Evolutionary conservation across 2,113 vertebrate genomes (phyloP).

Genomic region (Elephantulus edwardii): DNA sequence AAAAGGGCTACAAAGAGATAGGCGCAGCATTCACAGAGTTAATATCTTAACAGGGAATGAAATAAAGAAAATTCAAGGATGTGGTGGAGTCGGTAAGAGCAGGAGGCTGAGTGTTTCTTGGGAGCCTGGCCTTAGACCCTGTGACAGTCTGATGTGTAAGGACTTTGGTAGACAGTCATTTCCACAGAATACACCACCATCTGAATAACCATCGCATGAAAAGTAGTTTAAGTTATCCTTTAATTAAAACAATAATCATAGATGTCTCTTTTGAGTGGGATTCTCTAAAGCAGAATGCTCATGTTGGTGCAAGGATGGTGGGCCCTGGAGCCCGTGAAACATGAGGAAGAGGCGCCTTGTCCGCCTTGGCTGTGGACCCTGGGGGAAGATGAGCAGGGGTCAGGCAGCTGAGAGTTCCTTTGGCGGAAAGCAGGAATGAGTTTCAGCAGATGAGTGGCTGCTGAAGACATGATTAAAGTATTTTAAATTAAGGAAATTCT

Average conservation of each 20-base stretch:
- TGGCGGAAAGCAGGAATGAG: neutral
- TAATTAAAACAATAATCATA: neutral
- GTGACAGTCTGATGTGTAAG: neutral
- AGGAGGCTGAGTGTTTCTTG: neutral
- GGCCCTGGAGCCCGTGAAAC: neutral
- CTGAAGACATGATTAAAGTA: neutral
- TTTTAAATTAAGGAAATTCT: conserved; percentile 21
- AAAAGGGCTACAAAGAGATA: neutral
- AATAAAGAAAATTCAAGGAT: neutral
- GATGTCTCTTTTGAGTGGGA: neutral
- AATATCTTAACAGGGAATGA: neutral
- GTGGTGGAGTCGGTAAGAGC: neutral
- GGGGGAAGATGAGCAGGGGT: neutral
- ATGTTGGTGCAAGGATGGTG: neutral
- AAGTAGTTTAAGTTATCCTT: neutral
- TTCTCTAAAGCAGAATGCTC: neutral
- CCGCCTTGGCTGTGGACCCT: neutral
- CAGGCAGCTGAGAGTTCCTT: neutral
- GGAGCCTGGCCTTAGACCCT: neutral
- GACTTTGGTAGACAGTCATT: neutral
- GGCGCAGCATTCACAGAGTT: neutral
- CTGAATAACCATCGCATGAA: neutral
- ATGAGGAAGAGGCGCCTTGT: neutral
- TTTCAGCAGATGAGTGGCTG: neutral
- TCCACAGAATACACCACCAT: neutral